Evolutionary conservation across 2,797 vertebrate species (phyloP).

Genomic region (Aldrovandia affinis): DNA sequence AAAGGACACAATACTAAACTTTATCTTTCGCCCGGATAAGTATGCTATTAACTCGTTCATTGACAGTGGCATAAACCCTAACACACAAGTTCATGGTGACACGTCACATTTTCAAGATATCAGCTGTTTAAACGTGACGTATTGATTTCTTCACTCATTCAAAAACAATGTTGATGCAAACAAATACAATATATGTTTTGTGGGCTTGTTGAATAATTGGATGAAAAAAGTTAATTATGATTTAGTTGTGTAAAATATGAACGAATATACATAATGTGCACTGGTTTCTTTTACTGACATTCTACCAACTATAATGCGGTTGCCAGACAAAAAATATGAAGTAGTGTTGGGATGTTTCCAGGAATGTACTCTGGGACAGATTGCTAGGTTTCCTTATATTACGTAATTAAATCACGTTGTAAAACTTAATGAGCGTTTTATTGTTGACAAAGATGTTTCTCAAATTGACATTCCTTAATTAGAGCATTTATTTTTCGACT

Average conservation of each 20-base stretch:
- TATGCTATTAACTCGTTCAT: not conserved
- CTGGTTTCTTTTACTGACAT: not conserved
- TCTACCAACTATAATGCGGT: not conserved
- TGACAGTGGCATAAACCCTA: not conserved
- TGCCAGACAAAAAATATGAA: not conserved
- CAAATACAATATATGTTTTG: not conserved
- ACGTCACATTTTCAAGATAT: not conserved
- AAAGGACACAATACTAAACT: not conserved
- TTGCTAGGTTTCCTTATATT: slow-evolving; percentile 68
- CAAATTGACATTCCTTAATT: not conserved
- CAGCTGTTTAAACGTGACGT: not conserved
- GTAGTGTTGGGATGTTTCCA: slow-evolving; percentile 51
- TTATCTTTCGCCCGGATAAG: not conserved
- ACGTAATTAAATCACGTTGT: slow-evolving; percentile 70
- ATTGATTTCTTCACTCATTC: not conserved
- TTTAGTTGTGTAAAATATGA: not conserved
- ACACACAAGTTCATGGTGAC: not conserved
- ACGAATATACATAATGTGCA: not conserved
- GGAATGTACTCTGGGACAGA: slow-evolving; percentile 73
- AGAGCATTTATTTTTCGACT: not conserved
- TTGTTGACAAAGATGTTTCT: slow-evolving; percentile 30
- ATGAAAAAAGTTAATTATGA: not conserved
- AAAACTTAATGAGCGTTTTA: slow-evolving; percentile 54
- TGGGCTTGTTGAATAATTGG: not conserved
- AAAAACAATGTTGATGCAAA: too few relatives aligned